Evolutionary conservation across 2,113 vertebrate genomes (phyloP).

Genomic region (Platichthys stellatus): DNA sequence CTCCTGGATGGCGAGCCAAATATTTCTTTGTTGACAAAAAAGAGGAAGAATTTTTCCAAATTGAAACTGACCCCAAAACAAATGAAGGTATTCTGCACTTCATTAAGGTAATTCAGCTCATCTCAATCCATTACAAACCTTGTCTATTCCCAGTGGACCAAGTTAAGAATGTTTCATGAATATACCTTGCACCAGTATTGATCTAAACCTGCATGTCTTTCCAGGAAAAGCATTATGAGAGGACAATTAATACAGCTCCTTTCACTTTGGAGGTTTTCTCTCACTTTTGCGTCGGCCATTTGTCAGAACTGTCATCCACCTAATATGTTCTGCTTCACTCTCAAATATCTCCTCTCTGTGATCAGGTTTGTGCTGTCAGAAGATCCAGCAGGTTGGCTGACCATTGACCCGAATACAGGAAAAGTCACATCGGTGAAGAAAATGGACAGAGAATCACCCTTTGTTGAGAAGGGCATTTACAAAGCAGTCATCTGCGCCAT

Average conservation of each 20-base stretch:
- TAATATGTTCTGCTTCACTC: not conserved
- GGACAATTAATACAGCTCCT: fast-evolving
- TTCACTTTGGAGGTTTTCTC: slow-evolving; percentile 30
- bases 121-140: not conserved
- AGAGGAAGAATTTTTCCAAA: slow-evolving; percentile 73
- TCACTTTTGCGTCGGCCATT: no score
- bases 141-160: not conserved
- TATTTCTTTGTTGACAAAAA: slow-evolving; percentile 81
- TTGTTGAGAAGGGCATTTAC: slow-evolving; percentile 76
- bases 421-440: slow-evolving; percentile 69
- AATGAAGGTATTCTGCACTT: slow-evolving; percentile 85
- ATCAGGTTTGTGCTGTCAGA: slow-evolving; percentile 73
- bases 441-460: slow-evolving; percentile 83
- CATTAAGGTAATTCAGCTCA: slow-evolving; percentile 78
- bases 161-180: not conserved
- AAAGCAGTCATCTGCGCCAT: slow-evolving; percentile 71
- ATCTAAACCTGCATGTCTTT: slow-evolving; percentile 14
- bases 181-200: not conserved
- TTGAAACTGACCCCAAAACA: slow-evolving; percentile 82
- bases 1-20: slow-evolving; percentile 79
- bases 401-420: slow-evolving; percentile 80
- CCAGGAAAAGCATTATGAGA: slow-evolving; percentile 81
- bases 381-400: slow-evolving; percentile 83
- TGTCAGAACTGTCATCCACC: not conserved
- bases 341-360: not conserved